A percentile compares a stretch with the other conserved stretches of the same genome.
These are phyloP conservation scores for Gonocerus acuteangulatus DNA, from an alignment of 2,888 invertebrate species.

Conservation along the genomic window DNA sequence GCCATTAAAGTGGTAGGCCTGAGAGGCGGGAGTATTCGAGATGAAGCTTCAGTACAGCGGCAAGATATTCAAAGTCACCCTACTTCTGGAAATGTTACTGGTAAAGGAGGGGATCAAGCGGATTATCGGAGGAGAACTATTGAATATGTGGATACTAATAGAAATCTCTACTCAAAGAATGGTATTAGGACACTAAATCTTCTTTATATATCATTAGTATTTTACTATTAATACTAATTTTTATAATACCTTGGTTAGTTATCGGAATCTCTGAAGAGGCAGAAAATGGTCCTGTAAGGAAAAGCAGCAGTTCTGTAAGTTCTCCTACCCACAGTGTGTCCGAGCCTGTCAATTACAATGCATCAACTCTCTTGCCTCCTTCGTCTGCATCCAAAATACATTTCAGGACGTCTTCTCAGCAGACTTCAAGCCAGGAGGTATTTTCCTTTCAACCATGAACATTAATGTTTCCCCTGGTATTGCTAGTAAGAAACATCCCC, in stretches of 20 bases:
- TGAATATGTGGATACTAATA: constrained; percentile 47
- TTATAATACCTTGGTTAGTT: not conserved
- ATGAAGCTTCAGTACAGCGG: not conserved
- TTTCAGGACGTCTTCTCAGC: constrained; percentile 27
- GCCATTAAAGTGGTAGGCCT: constrained; percentile 1
- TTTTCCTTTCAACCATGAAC: too few relatives aligned
- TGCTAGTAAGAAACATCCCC: too few relatives aligned
- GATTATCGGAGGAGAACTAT: constrained; percentile 44
- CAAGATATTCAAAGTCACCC: constrained; percentile 3
- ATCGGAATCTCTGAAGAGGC: constrained; percentile 12
- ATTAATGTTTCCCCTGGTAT: too few relatives aligned
- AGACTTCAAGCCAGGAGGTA: constrained; percentile 34
- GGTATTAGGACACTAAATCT: constrained; percentile 10
- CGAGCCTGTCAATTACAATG: constrained; percentile 2
- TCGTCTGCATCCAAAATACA: constrained; percentile 10
- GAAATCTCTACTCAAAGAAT: constrained; percentile 27
- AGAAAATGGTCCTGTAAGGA: not conserved
- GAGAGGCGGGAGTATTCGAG: constrained; percentile 2
- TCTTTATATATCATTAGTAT: not conserved
- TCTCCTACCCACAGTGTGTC: constrained; percentile 14
- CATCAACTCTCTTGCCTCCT: constrained; percentile 19
- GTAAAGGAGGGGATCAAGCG: constrained; percentile 41
- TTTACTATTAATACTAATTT: not conserved
- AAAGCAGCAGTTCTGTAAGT: constrained; percentile 17
- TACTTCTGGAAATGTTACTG: constrained; percentile 41